phyloP scores from a whole-genome alignment of 2,797 vertebrate genomes.

The Acanthis flammea region DNA sequence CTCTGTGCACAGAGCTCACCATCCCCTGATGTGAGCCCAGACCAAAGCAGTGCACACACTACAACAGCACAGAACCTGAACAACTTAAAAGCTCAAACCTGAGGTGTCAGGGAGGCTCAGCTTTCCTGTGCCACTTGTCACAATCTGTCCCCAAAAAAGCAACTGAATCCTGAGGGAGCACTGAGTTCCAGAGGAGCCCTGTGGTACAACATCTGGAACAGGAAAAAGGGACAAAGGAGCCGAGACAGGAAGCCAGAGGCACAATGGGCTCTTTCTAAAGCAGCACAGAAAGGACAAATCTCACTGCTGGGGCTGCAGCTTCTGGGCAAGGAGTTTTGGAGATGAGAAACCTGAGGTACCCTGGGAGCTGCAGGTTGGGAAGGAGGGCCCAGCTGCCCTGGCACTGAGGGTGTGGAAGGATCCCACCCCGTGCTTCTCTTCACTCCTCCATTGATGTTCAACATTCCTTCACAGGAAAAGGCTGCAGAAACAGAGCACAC shows the following conservation, averaged over 20 bases:
- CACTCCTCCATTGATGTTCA: neutral
- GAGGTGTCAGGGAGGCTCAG: neutral
- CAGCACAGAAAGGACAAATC: neutral
- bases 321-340: neutral
- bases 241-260: neutral
- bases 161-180: neutral
- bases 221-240: constrained; percentile 15
- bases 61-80: neutral
- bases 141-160: neutral
- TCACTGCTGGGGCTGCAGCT: neutral
- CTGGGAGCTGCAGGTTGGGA: fast-evolving
- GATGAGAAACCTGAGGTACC: neutral
- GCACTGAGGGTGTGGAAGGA: neutral
- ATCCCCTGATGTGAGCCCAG: fast-evolving
- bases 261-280: neutral
- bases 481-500: neutral
- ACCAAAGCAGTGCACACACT: neutral
- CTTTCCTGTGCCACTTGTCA: neutral
- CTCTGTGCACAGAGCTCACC: neutral
- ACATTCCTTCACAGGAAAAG: neutral
- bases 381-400: neutral
- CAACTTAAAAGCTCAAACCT: neutral
- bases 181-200: neutral
- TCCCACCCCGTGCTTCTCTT: neutral
- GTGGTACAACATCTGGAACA: neutral